These are phyloP conservation scores for Hydropsyche betteni DNA, from an alignment of 2,888 invertebrate species.

Conservation along the genomic window DNA sequence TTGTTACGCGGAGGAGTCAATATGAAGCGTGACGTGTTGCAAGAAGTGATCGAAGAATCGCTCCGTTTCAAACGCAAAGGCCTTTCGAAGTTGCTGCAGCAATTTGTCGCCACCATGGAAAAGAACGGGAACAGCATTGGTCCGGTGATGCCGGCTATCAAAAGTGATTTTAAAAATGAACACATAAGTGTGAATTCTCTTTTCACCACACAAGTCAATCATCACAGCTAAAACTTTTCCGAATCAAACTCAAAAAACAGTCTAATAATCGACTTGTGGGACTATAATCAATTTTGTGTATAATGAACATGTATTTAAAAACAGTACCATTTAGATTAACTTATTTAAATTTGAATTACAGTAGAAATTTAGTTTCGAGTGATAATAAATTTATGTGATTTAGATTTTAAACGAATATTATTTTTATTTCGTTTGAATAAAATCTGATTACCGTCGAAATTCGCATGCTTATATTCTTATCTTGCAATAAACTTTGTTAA, in stretches of 20 bases:
- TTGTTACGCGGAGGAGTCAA: slow-evolving; percentile 75
- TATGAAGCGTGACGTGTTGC: slow-evolving; percentile 74
- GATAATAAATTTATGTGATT: slow-evolving; percentile 18
- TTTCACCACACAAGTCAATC: slow-evolving; percentile 44
- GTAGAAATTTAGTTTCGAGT: slow-evolving; percentile 40
- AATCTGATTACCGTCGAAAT: slow-evolving; percentile 9
- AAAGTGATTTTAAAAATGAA: slow-evolving; percentile 54
- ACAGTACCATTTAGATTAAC: background rate
- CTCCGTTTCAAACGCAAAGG: slow-evolving; percentile 80
- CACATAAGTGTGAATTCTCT: slow-evolving; percentile 32
- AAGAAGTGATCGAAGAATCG: slow-evolving; percentile 79
- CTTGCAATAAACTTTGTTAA: no score
- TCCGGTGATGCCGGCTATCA: slow-evolving; percentile 55
- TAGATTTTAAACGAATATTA: background rate
- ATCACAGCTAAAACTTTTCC: slow-evolving; percentile 45
- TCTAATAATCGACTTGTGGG: slow-evolving; percentile 1
- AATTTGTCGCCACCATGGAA: slow-evolving; percentile 67
- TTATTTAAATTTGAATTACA: slow-evolving; percentile 42
- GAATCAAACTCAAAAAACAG: background rate
- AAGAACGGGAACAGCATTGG: slow-evolving; percentile 64
- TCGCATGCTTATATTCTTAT: background rate
- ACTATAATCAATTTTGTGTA: background rate
- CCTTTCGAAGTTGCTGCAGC: slow-evolving; percentile 74
- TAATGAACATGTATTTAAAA: slow-evolving; percentile 13
- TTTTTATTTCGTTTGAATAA: background rate